A percentile compares a stretch with the other conserved stretches of the same genome.
Conservation (phyloP, 2,888 invertebrate species). For the Diaperis boleti region DNA sequence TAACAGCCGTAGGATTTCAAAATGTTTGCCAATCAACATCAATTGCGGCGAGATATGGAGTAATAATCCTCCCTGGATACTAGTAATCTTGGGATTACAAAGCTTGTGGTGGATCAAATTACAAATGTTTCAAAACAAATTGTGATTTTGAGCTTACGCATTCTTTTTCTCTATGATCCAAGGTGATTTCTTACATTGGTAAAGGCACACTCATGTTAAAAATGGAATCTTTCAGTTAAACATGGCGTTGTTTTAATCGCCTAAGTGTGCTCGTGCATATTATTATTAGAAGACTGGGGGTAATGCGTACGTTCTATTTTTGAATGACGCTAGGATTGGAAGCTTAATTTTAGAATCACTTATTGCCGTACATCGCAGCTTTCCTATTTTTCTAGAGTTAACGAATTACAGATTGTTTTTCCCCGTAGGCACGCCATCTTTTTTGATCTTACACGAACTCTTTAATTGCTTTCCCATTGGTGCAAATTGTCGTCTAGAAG, state of each 20-base stretch:
- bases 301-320: constrained; percentile 27
- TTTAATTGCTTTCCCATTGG: neutral
- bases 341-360: constrained; percentile 31
- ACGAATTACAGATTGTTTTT: constrained; percentile 4
- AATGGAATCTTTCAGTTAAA: neutral
- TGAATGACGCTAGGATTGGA: constrained; percentile 25
- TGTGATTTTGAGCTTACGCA: too few species aligned
- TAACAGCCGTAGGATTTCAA: too few species aligned
- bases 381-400: constrained; percentile 9
- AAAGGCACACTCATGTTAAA: too few species aligned
- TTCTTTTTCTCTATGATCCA: too few species aligned
- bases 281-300: constrained; percentile 20
- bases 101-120: too few species aligned
- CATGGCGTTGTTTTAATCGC: constrained; percentile 11
- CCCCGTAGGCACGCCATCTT: neutral
- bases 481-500: neutral
- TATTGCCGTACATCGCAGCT: constrained; percentile 20
- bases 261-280: neutral
- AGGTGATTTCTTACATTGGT: too few species aligned
- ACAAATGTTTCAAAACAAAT: too few species aligned
- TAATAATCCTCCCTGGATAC: too few species aligned
- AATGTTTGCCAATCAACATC: too few species aligned
- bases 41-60: too few species aligned
- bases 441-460: neutral
- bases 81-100: too few species aligned